phyloP scores from a whole-genome alignment of 1,140 invertebrate genomes.

The Lithobius niger region DNA sequence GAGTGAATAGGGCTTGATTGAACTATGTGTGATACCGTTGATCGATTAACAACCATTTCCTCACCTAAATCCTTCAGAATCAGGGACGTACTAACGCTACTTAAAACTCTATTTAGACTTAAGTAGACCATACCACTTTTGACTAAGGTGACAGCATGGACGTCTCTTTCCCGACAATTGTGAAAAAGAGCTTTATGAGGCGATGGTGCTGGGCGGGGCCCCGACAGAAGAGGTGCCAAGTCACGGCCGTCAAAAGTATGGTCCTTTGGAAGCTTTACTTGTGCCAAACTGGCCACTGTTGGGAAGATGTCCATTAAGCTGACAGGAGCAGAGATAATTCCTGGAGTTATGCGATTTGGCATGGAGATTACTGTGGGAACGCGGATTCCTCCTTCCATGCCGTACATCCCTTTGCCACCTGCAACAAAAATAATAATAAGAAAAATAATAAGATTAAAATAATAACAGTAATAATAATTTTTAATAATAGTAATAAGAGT shows the following conservation, averaged over 20 bases:
- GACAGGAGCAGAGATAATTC: slow-evolving; percentile 24
- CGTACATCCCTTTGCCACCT: slow-evolving; percentile 34
- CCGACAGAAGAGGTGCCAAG: slow-evolving; percentile 22
- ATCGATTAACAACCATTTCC: too few species aligned
- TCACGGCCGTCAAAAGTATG: slow-evolving; percentile 24
- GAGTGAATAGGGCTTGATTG: too few species aligned
- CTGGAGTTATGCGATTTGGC: slow-evolving; percentile 21
- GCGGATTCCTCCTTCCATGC: slow-evolving; percentile 35
- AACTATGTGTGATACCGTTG: too few species aligned
- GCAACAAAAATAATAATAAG: background rate
- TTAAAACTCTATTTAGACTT: too few species aligned
- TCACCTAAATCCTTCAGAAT: too few species aligned
- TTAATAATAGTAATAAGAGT: too few species aligned
- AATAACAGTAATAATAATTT: too few species aligned
- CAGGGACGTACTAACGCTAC: too few species aligned
- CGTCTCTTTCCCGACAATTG: slow-evolving; percentile 23
- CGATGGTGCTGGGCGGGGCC: slow-evolving; percentile 13
- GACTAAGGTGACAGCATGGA: slow-evolving; percentile 20
- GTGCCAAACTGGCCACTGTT: slow-evolving; percentile 21
- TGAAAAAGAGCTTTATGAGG: slow-evolving; percentile 26
- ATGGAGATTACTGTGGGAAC: slow-evolving; percentile 31
- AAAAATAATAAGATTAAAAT: too few species aligned
- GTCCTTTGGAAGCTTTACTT: slow-evolving; percentile 10
- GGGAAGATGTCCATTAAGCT: slow-evolving; percentile 34
- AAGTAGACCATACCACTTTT: slow-evolving; percentile 13